phyloP scores from a whole-genome alignment of 2,797 vertebrate genomes.

The Hippopotamyrus pictus region DNA sequence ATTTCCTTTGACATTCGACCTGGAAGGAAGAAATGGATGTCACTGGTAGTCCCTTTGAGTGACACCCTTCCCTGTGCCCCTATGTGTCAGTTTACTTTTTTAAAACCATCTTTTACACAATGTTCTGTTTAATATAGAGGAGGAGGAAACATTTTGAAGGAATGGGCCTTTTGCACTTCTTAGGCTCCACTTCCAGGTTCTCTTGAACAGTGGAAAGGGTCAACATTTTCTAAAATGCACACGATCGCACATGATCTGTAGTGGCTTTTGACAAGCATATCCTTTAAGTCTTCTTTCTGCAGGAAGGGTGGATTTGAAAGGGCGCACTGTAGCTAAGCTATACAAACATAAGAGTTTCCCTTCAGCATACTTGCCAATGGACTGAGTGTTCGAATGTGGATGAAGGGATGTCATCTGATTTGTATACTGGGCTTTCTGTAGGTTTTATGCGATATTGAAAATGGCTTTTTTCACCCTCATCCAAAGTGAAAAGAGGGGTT shows the following conservation, averaged over 20 bases:
- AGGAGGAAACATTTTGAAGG: not conserved
- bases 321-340: not conserved
- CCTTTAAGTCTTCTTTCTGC: not conserved
- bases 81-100: not conserved
- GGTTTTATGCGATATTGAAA: not conserved
- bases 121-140: not conserved
- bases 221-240: not conserved
- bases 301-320: not conserved
- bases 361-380: not conserved
- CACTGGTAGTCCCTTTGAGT: not conserved
- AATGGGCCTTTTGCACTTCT: not conserved
- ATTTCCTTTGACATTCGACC: not conserved
- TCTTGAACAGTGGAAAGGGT: not conserved
- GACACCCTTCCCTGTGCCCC: not conserved
- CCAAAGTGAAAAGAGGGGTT: not conserved
- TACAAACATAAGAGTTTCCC: not conserved
- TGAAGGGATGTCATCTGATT: constrained; percentile 7
- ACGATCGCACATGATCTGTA: not conserved
- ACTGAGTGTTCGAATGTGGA: not conserved
- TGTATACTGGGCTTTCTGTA: not conserved
- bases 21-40: not conserved
- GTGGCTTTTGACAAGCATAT: not conserved
- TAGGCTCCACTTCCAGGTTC: not conserved
- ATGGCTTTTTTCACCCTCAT: not conserved
- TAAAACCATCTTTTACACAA: not conserved